Evolutionary conservation across 2,113 vertebrate species (phyloP), one percentile per base, ranked within the genome.

Genomic region (Coracopsis vasa): DNA sequence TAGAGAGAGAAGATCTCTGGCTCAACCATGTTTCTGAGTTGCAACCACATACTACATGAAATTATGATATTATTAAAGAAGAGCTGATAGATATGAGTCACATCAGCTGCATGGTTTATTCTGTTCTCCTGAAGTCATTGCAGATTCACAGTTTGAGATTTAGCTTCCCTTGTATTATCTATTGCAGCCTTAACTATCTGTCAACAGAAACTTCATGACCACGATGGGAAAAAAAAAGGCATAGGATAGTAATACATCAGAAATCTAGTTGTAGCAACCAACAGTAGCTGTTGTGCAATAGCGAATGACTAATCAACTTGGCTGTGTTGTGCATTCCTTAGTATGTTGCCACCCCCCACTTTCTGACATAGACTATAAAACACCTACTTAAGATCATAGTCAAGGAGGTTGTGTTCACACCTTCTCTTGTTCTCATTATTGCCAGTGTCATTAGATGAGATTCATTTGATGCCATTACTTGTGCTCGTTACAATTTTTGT

Each of bases 401-500:
- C 27, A 61, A 86, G 11, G 13, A 73, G 83, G 20, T 37, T 77
- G 80, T 86, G 70, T 83, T 92, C 81, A 74, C 65, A 86, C 69
- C 82, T 95, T 94, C 88, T 65, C 93, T 95, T 95, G 64, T 80
- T 94, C 62, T 45, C 1, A 1, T 91, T 96, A 95, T 90, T 94
- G 86, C 92, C 77, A 24, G 27, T 89, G 79, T 73, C 93, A 79
- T 92, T 96, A 94, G 86, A 75, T 62, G 51, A 96, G 82, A 97
- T 94, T 96, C 88, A 95, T 95, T 96, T 82, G 88, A 75, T 93
- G 66, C 35, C 73, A 86, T 95, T 90, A 80, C 86, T 92, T 79
- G 54, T 91, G 93, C 90, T 91, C 60, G 21, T 97, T 97, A 96
- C 86, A 95, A 90, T 92, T 86, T 95, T 97, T 97, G 97, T 97